Evolutionary conservation across 2,888 invertebrate genomes (phyloP), one percentile per base, ranked within the genome.

Genomic region (Drosophila robusta): DNA sequence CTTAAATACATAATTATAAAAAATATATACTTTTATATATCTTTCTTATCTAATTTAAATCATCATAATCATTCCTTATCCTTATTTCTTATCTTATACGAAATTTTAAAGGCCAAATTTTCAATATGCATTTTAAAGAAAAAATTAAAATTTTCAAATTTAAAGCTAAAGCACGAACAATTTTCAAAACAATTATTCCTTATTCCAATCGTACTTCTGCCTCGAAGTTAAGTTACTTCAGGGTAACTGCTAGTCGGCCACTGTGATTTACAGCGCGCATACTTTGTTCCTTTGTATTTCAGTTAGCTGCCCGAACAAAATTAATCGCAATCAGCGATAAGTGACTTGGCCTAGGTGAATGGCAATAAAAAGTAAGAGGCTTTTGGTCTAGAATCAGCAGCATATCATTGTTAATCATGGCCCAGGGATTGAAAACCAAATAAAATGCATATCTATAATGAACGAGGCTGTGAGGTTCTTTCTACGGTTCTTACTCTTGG

Each of bases 281-380:
- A 12, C 4, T 12, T 4, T 22, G 6, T 50, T 36, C 44, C 29
- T 42, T 45, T 18, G 11, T 12, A 46, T 24, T 44, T 45, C 14
- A 58, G 47, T 54, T 50, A 34, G 44, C 36, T 54, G 41, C 29
- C 45, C 41, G 16, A 32, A 18, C 39, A 55, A 69, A 63, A 62
- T 70, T 41, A 60, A 70, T 51, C 54, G 63, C 73, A 63, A 63
- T 63, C 50, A 56, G 45, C 45, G 46, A 42, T 69, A 69, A 75
- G 55, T 52, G 51, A 44, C 51, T 56, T 45, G 36, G 11, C 55
- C 46, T 50, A 58, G 42, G 34, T 46, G 72, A 58, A 70, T 24
- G 58, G 36, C 44, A 44, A 56, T 26, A 46, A 54, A 55, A 64
- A 38, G 38, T 39, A 34, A 16, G n/a, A 47, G 47, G 8, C 32